Evolutionary conservation across 1,140 invertebrate species (phyloP).

Genomic region (Bombus affinis): DNA sequence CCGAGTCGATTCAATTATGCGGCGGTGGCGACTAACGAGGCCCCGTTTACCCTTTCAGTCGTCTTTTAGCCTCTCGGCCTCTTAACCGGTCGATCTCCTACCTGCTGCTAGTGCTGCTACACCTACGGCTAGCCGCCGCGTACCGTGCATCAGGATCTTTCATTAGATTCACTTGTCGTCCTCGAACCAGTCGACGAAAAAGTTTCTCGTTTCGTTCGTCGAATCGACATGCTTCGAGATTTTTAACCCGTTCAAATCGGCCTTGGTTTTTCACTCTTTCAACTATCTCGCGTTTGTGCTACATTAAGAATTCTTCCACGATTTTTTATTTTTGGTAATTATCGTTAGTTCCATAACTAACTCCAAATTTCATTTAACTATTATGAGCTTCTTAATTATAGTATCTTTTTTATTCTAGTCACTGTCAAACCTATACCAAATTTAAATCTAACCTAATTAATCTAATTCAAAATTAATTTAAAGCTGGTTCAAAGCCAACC

Average conservation of each 20-base stretch:
- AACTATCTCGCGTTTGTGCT: not conserved
- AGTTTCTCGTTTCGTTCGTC: slow-evolving; percentile 5
- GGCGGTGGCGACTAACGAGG: slow-evolving; percentile 81
- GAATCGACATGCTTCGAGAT: not conserved
- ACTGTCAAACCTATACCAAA: no score
- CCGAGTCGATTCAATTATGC: slow-evolving; percentile 82
- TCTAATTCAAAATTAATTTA: no score
- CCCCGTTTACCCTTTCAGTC: slow-evolving; percentile 75
- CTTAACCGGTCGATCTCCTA: slow-evolving; percentile 73
- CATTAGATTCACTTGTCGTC: slow-evolving; percentile 50
- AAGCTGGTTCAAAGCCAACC: no score
- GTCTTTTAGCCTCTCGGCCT: slow-evolving; percentile 74
- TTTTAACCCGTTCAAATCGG: not conserved
- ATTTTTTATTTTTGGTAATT: no score
- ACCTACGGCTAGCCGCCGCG: slow-evolving; percentile 55
- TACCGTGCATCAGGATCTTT: slow-evolving; percentile 49
- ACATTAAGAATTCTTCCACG: not conserved
- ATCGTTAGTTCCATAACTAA: no score
- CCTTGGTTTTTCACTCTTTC: not conserved
- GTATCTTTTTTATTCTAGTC: no score
- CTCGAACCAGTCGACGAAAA: slow-evolving; percentile 7
- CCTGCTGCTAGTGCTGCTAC: slow-evolving; percentile 66
- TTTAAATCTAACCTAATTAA: no score
- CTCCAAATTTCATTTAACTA: no score
- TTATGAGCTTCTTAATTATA: no score